phyloP scores from a whole-genome alignment of 2,888 invertebrate species.

The Cyrtodaria siliqua region DNA sequence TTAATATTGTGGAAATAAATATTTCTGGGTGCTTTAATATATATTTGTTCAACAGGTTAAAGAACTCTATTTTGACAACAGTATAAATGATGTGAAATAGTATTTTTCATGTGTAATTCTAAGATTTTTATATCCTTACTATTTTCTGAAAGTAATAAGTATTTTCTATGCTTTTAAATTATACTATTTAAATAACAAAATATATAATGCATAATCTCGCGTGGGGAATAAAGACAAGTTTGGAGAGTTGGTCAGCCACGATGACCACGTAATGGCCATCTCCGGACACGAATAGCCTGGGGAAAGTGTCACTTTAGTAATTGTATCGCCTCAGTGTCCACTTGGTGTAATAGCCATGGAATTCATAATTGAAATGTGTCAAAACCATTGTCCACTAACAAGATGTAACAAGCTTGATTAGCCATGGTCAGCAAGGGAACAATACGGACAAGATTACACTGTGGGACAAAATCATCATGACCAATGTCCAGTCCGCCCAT shows the following conservation, averaged over 20 bases:
- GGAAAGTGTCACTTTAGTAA: constrained; percentile 52
- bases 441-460: constrained; percentile 48
- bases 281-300: constrained; percentile 16
- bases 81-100: no score
- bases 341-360: constrained; percentile 39
- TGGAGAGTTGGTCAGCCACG: background rate
- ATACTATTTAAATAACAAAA: no score
- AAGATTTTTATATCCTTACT: no score
- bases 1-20: no score
- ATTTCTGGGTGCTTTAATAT: no score
- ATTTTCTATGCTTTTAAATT: no score
- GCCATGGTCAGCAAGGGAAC: constrained; percentile 26
- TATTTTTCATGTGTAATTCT: no score
- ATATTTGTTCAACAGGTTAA: no score
- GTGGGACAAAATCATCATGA: constrained; percentile 13
- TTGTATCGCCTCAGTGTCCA: constrained; percentile 28
- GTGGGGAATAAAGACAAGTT: no score
- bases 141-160: no score
- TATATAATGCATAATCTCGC: no score
- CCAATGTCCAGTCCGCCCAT: constrained; percentile 12
- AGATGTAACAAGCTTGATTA: constrained; percentile 55
- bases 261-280: constrained; percentile 7
- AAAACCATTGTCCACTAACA: constrained; percentile 42
- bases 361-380: constrained; percentile 59
- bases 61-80: no score